These are phyloP conservation scores for Diabrotica balteata DNA, from an alignment of 2,888 invertebrate genomes.

Conservation along the genomic window DNA sequence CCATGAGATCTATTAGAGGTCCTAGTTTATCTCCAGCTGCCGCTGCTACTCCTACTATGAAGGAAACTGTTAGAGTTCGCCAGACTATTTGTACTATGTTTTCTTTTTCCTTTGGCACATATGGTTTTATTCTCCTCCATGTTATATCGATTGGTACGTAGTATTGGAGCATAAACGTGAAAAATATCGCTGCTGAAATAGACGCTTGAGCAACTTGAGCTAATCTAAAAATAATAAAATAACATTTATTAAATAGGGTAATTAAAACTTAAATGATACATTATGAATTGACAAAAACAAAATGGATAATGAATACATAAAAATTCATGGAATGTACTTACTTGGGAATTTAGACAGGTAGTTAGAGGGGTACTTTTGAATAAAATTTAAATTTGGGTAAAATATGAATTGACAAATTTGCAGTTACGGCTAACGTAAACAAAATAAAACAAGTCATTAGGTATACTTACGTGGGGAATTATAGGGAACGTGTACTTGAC, in stretches of 20 bases:
- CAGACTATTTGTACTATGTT: constrained; percentile 65
- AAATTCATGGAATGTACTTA: no score
- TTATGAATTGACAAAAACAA: no score
- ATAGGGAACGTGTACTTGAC: no score
- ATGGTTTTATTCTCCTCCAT: constrained; percentile 74
- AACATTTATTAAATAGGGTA: not conserved
- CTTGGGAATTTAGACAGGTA: no score
- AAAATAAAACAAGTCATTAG: no score
- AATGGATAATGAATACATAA: no score
- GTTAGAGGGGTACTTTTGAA: no score
- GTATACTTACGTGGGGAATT: no score
- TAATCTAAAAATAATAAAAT: constrained; percentile 60
- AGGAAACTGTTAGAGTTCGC: constrained; percentile 62
- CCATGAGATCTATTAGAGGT: constrained; percentile 88
- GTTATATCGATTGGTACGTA: constrained; percentile 94
- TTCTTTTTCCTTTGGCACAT: constrained; percentile 58
- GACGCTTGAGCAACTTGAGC: constrained; percentile 83
- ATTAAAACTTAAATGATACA: no score
- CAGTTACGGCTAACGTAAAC: no score
- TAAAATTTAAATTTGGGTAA: no score
- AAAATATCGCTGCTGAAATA: constrained; percentile 88
- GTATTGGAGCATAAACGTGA: constrained; percentile 92
- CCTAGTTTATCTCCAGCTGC: constrained; percentile 82
- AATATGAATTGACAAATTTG: no score
- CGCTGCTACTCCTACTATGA: constrained; percentile 64